A percentile compares a stretch with the other conserved stretches of the same genome.
These are phyloP conservation scores for Scopus umbretta DNA, from an alignment of 2,113 vertebrate species.

Conservation along the genomic window DNA sequence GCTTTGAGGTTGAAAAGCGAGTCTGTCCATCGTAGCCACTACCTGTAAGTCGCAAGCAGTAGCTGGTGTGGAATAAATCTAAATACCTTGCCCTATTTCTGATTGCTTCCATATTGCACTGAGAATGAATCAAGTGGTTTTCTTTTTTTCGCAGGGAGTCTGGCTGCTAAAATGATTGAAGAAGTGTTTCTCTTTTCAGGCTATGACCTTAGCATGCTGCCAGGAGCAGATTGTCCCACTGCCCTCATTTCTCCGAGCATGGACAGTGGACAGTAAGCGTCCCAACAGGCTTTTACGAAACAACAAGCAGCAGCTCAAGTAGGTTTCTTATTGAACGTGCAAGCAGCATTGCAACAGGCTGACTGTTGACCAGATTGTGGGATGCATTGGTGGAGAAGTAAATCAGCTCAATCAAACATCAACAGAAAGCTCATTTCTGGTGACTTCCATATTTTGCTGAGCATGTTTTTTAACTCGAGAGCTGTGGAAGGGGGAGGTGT, in stretches of 20 bases:
- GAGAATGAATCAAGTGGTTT: background rate
- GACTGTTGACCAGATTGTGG: background rate
- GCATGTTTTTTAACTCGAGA: background rate
- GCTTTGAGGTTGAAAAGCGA: background rate
- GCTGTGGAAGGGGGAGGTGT: background rate
- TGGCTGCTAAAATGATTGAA: background rate
- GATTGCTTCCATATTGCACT: background rate
- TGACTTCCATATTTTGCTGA: background rate
- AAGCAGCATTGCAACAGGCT: background rate
- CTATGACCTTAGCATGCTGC: slow-evolving; percentile 76
- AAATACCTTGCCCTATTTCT: background rate
- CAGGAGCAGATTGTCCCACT: slow-evolving; percentile 69
- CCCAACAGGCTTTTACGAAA: slow-evolving; percentile 76
- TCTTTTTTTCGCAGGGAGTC: background rate
- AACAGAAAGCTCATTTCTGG: background rate
- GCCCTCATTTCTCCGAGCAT: slow-evolving; percentile 80
- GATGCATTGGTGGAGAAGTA: background rate
- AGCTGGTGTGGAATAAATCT: background rate
- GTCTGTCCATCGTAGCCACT: background rate
- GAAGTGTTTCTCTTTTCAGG: slow-evolving; percentile 56
- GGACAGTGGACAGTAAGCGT: slow-evolving; percentile 80
- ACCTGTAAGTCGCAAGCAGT: background rate
- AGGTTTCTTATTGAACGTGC: background rate
- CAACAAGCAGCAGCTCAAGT: slow-evolving; percentile 78
- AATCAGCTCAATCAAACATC: background rate